phyloP scores from a whole-genome alignment of 2,888 invertebrate species.

The Timandra comae region DNA sequence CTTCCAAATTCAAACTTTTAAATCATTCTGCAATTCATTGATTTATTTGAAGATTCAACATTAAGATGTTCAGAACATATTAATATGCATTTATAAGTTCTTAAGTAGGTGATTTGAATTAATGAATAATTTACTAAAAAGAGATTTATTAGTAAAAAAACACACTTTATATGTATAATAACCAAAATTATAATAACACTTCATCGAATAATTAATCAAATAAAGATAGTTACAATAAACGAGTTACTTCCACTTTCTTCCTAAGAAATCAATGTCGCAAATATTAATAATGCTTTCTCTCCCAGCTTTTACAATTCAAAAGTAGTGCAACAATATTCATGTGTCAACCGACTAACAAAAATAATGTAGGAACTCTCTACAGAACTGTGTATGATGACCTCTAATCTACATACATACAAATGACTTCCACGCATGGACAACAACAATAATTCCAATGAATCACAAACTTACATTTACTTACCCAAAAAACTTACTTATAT shows the following conservation, averaged over 20 bases:
- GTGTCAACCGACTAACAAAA: constrained; percentile 47
- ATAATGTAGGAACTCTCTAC: constrained; percentile 50
- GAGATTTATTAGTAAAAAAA: too few species aligned
- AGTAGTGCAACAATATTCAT: constrained; percentile 47
- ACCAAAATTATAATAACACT: too few species aligned
- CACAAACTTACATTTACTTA: constrained; percentile 24
- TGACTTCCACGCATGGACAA: constrained; percentile 69
- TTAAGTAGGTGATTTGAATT: too few species aligned
- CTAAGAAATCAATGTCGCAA: constrained; percentile 8
- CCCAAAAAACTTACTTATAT: constrained; percentile 2
- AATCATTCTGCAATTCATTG: too few species aligned
- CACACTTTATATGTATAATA: too few species aligned
- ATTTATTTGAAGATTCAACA: too few species aligned
- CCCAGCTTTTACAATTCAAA: constrained; percentile 29
- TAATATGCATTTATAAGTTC: too few species aligned
- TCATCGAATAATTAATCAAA: too few species aligned
- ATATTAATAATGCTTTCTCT: constrained; percentile 24
- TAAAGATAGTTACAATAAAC: too few species aligned
- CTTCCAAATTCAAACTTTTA: too few species aligned
- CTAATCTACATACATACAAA: constrained; percentile 71
- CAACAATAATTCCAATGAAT: constrained; percentile 60
- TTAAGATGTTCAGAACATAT: too few species aligned
- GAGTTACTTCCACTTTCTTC: constrained; percentile 2
- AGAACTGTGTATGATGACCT: constrained; percentile 66
- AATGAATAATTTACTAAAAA: too few species aligned